Evolutionary conservation across 2,888 invertebrate species (phyloP).

Genomic region (Phyllotreta striolata): DNA sequence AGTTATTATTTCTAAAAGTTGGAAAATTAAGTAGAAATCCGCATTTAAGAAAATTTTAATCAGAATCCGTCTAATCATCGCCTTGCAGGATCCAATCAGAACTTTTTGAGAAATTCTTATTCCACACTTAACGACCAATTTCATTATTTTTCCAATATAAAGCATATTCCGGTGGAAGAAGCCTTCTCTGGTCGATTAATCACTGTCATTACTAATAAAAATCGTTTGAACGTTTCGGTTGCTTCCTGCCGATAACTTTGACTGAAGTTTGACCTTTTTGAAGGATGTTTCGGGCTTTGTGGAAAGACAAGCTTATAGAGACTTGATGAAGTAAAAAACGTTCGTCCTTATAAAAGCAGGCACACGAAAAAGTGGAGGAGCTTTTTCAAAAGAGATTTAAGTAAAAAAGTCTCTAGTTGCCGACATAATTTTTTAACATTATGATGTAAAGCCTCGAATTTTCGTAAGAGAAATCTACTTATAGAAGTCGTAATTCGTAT

Average conservation of each 20-base stretch:
- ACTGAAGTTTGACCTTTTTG: conserved; percentile 34
- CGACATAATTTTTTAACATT: no score
- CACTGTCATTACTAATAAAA: conserved; percentile 32
- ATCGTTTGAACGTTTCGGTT: conserved; percentile 24
- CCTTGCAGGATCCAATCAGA: conserved; percentile 2
- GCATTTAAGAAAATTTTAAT: no score
- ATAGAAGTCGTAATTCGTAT: no score
- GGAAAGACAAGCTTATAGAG: conserved; percentile 9
- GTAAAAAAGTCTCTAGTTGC: no score
- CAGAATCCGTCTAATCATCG: conserved; percentile 1
- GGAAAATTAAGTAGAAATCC: no score
- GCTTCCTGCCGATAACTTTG: conserved; percentile 30
- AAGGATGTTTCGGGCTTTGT: conserved; percentile 20
- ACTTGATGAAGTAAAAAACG: conserved; percentile 11
- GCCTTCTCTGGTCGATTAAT: conserved; percentile 31
- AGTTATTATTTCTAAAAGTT: no score
- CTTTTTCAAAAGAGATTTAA: no score
- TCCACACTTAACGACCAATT: conserved; percentile 18
- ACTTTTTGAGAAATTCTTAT: not conserved
- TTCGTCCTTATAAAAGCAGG: not conserved
- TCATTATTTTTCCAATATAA: conserved; percentile 14
- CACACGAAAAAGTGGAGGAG: no score
- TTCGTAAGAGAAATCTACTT: no score
- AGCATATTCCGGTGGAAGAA: conserved; percentile 18
- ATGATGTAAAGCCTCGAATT: no score